Evolutionary conservation across 2,797 vertebrate genomes (phyloP).

Genomic region (Apodemus agrarius): DNA sequence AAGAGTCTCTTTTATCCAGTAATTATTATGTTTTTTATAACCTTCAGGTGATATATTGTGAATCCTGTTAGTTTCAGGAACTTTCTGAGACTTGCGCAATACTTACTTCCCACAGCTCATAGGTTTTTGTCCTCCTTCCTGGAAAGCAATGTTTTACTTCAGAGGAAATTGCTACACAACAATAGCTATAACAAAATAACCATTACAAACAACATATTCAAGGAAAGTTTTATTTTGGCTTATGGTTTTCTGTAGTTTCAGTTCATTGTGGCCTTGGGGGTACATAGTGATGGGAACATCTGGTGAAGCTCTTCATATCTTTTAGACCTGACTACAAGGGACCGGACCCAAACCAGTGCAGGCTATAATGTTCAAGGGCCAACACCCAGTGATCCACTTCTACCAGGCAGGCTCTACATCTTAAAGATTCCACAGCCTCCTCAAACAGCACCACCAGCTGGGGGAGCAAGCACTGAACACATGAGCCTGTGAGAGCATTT

Average conservation of each 20-base stretch:
- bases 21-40: neutral
- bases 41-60: neutral
- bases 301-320: neutral
- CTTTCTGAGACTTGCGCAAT: neutral
- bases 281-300: neutral
- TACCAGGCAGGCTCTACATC: neutral
- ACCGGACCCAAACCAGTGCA: neutral
- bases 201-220: neutral
- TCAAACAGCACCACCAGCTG: neutral
- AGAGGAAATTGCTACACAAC: neutral
- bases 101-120: neutral
- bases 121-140: neutral
- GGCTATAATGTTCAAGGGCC: neutral
- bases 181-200: neutral
- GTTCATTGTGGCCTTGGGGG: neutral
- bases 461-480: neutral
- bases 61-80: neutral
- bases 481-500: neutral
- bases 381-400: neutral
- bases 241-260: neutral
- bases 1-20: neutral
- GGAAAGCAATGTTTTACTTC: neutral
- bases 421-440: neutral
- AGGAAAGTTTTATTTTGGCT: neutral
- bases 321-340: neutral